phyloP scores from a whole-genome alignment of 2,888 invertebrate genomes.

The Thalpophila matura region DNA sequence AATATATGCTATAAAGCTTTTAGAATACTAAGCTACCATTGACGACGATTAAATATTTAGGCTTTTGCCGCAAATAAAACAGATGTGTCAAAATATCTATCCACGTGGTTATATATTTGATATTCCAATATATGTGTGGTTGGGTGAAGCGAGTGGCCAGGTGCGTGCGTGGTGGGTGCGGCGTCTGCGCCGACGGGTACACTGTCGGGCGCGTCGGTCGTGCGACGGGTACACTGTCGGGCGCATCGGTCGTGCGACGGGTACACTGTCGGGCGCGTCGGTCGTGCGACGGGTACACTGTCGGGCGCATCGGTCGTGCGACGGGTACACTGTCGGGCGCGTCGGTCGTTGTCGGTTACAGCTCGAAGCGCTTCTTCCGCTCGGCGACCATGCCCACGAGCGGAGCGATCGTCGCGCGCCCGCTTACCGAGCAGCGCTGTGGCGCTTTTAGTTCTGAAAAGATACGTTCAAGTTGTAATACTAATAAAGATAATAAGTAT shows the following conservation, averaged over 20 bases:
- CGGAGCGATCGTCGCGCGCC: slow-evolving; percentile 86
- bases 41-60: slow-evolving; percentile 31
- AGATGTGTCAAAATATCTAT: slow-evolving; percentile 31
- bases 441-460: slow-evolving; percentile 81
- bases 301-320: slow-evolving; percentile 21
- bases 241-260: slow-evolving; percentile 32
- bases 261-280: slow-evolving; percentile 64
- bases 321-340: slow-evolving; percentile 66
- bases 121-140: slow-evolving; percentile 48
- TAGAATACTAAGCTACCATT: slow-evolving; percentile 41
- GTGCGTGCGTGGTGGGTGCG: slow-evolving; percentile 86
- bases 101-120: slow-evolving; percentile 46
- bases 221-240: slow-evolving; percentile 68
- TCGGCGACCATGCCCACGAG: slow-evolving; percentile 94
- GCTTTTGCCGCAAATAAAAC: slow-evolving; percentile 19
- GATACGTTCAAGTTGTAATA: too few species aligned
- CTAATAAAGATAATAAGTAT: too few species aligned
- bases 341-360: slow-evolving; percentile 62
- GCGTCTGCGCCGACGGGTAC: slow-evolving; percentile 31
- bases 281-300: slow-evolving; percentile 64
- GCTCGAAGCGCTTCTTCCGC: slow-evolving; percentile 93
- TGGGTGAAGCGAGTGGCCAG: slow-evolving; percentile 81
- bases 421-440: slow-evolving; percentile 82
- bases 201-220: slow-evolving; percentile 19
- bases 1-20: slow-evolving; percentile 48